Evolutionary conservation across 2,113 vertebrate genomes (phyloP), one percentile per base, ranked within the genome.

Genomic region (Nanorana parkeri): DNA sequence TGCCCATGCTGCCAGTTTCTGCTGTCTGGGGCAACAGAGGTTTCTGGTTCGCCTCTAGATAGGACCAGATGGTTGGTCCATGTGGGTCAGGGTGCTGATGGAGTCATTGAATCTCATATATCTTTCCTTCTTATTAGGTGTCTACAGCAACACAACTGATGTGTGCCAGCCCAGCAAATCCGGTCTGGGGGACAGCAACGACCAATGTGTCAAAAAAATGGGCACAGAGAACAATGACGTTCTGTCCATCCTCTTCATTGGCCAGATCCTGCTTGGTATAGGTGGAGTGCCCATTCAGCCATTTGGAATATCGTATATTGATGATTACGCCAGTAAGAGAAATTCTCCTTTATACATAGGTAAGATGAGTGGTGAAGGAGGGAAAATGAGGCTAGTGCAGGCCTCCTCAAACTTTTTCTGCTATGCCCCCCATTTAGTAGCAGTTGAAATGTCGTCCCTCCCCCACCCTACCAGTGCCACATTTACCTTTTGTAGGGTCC

Each of bases 241-340:
- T 0, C 94, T 96, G 24, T 91, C 94, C 0, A 72, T 98, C 4
- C 92, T 99, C 87, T 93, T 99, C 1, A 0, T 91, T 0, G 96
- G 95, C 0, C 98, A 99, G 91, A 91, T 91, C 0, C 90, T 99
- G 77, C 91, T 98, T 2, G 98, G 98, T 0, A 87, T 99, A 0
- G 97, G 94, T 0, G 86, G 90, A 0, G 96, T 98, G 17, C 97
- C 98, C 85, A 97, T 99, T 58, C 98, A 99, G 80, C 98, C 98
- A 6, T 99, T 98, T 0, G 98, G 98, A 0, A 98, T 99, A 91
- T 99, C 98, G 67, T 99, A 97, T 90, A 97, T 99, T 0, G 98
- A 99, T 0, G 98, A 99, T 86, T 95, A 91, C 0, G 94, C 98
- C 84, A 96, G 94, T 17, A 90, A 88, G 77, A 95, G 88, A 88